Conservation (phyloP, 1,140 invertebrate species). For the Bombus waltoni region DNA sequence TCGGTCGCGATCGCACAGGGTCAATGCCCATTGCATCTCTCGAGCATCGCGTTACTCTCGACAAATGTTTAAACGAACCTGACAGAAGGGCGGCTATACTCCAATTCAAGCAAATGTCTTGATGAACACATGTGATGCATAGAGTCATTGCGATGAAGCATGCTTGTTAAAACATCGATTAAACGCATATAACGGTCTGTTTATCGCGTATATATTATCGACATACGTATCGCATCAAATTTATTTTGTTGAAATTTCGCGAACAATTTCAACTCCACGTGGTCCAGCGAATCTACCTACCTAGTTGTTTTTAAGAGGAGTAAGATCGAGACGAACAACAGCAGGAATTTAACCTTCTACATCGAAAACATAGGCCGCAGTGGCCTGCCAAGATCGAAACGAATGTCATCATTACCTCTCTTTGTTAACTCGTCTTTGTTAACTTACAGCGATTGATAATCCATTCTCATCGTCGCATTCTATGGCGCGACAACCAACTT, state of each 20-base stretch:
- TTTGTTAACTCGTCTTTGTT: background rate
- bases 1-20: slow-evolving; percentile 12
- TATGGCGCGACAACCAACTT: background rate
- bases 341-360: background rate
- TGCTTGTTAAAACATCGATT: slow-evolving; percentile 6
- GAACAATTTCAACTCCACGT: background rate
- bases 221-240: no score
- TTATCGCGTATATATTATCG: no score
- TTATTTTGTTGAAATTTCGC: background rate
- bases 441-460: background rate
- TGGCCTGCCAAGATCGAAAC: background rate
- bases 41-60: background rate
- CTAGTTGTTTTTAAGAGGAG: background rate
- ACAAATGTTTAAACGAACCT: background rate
- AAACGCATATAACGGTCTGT: no score
- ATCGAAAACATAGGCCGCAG: no score
- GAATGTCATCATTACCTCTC: background rate
- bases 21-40: background rate
- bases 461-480: background rate
- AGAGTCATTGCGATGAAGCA: background rate
- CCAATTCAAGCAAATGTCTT: background rate
- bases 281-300: background rate
- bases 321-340: background rate
- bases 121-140: background rate
- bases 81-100: background rate